Evolutionary conservation across 2,113 vertebrate species (phyloP).

Genomic region (Pseudolaguvia tuberculata): DNA sequence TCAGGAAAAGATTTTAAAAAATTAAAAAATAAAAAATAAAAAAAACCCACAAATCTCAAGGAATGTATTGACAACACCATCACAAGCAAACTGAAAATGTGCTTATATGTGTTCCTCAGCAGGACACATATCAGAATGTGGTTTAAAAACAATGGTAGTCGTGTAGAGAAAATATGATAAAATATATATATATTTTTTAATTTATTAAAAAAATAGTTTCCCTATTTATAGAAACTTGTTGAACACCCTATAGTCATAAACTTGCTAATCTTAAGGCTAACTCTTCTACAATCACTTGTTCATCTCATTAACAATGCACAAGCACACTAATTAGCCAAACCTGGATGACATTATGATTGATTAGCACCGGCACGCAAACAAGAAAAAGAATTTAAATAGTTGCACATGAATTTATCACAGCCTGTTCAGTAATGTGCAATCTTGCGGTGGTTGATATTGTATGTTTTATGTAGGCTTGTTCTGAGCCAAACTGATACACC

Average conservation of each 20-base stretch:
- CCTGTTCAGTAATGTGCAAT: neutral
- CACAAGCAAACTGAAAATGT: too few species aligned
- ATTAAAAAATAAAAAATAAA: too few species aligned
- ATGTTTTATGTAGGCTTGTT: neutral
- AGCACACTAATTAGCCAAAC: constrained; percentile 8
- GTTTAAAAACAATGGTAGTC: too few species aligned
- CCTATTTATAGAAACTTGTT: too few species aligned
- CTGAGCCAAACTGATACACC: neutral
- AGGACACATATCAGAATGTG: too few species aligned
- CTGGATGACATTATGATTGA: neutral
- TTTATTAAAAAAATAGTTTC: too few species aligned
- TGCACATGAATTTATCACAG: neutral
- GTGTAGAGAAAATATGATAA: too few species aligned
- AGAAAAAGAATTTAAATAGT: neutral
- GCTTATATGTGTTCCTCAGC: too few species aligned
- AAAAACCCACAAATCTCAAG: too few species aligned
- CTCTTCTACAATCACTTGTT: neutral
- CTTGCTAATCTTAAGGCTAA: neutral
- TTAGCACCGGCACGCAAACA: neutral
- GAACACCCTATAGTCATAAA: neutral
- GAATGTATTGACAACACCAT: too few species aligned
- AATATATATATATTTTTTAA: too few species aligned
- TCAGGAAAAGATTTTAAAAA: too few species aligned
- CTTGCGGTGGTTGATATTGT: neutral
- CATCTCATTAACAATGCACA: neutral